phyloP scores from a whole-genome alignment of 2,888 invertebrate genomes.

The Keiferia lycopersicella region DNA sequence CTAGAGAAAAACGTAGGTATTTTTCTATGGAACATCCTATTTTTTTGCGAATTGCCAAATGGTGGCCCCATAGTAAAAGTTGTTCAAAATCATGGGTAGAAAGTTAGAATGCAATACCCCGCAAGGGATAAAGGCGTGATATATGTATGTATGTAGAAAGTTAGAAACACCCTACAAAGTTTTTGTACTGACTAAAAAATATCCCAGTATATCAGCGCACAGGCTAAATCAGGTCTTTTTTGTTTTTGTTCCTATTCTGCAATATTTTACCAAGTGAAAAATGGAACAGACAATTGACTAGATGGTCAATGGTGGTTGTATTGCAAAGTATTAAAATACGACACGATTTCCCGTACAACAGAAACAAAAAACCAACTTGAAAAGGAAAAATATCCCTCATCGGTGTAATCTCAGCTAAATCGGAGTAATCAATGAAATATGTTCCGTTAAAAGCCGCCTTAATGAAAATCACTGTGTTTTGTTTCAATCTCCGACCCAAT shows the following conservation, averaged over 20 bases:
- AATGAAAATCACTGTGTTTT: conserved; percentile 18
- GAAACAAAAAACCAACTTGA: not conserved
- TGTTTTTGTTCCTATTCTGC: not conserved
- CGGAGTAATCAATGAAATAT: conserved; percentile 4
- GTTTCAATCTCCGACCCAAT: conserved; percentile 21
- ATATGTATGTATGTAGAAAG: too few relatives aligned
- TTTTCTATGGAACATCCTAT: too few relatives aligned
- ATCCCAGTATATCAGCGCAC: too few relatives aligned
- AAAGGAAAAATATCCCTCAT: not conserved
- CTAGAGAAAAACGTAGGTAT: too few relatives aligned
- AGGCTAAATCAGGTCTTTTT: not conserved
- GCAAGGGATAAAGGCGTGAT: too few relatives aligned
- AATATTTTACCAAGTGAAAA: conserved; percentile 6
- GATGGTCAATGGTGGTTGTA: not conserved
- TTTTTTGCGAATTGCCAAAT: not conserved
- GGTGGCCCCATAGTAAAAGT: too few relatives aligned
- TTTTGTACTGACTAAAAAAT: too few relatives aligned
- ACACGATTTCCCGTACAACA: not conserved
- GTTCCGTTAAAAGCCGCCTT: conserved; percentile 8
- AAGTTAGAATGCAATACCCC: too few relatives aligned
- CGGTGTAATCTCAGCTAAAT: not conserved
- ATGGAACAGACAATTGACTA: conserved; percentile 12
- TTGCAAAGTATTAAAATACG: not conserved
- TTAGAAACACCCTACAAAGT: too few relatives aligned
- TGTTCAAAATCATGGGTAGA: too few relatives aligned